These are phyloP conservation scores for Xestia sexstrigata DNA, from an alignment of 2,888 invertebrate genomes.

Conservation along the genomic window DNA sequence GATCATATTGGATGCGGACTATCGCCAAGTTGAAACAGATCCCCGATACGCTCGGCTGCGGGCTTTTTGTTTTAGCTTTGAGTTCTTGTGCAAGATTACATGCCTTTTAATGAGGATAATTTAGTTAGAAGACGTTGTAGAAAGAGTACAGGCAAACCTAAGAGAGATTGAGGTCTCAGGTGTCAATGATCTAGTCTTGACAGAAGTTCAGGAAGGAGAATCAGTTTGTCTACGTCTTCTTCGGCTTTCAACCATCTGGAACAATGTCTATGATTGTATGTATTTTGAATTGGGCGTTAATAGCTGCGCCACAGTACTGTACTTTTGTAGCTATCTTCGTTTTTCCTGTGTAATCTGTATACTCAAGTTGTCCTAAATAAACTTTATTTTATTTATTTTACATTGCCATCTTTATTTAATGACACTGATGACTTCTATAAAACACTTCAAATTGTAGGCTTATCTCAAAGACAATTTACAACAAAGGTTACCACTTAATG, in stretches of 20 bases:
- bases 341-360: too few relatives aligned
- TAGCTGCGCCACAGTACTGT: too few relatives aligned
- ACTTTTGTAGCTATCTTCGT: too few relatives aligned
- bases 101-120: constrained; percentile 47
- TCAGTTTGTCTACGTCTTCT: too few relatives aligned
- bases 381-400: too few relatives aligned
- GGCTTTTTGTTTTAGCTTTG: constrained; percentile 50
- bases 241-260: too few relatives aligned
- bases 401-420: background rate
- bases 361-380: too few relatives aligned
- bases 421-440: background rate
- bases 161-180: background rate
- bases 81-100: constrained; percentile 39
- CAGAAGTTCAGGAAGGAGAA: background rate
- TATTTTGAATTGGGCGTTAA: too few relatives aligned
- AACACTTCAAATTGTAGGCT: background rate
- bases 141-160: background rate
- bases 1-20: constrained; percentile 61
- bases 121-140: constrained; percentile 3
- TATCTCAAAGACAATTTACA: constrained; percentile 15
- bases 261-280: too few relatives aligned
- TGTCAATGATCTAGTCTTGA: background rate
- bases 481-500: constrained; percentile 28
- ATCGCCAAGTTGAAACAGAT: constrained; percentile 67
- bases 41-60: constrained; percentile 49